phyloP scores from a whole-genome alignment of 2,113 vertebrate species.

The Cromileptes altivelis region DNA sequence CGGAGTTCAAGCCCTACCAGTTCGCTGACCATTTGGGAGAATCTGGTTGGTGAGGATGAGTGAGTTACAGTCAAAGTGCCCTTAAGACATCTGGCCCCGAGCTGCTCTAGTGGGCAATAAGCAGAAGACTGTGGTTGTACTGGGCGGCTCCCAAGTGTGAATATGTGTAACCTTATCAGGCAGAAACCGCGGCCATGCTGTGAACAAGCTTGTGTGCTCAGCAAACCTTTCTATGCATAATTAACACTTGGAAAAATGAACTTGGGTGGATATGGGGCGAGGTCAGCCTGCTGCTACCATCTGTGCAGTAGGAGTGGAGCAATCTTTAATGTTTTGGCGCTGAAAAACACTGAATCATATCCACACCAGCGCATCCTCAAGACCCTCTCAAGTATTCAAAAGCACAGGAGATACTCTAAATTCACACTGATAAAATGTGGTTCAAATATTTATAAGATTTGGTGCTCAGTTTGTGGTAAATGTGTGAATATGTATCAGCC shows the following conservation, averaged over 20 bases:
- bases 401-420: constrained; percentile 19
- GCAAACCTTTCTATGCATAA: constrained; percentile 56
- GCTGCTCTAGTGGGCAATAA: constrained; percentile 34
- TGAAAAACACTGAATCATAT: constrained; percentile 17
- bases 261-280: constrained; percentile 24
- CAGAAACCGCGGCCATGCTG: constrained; percentile 10
- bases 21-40: constrained; percentile 17
- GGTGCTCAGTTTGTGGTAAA: constrained; percentile 6
- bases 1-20: constrained; percentile 45
- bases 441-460: constrained; percentile 63
- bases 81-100: constrained; percentile 27
- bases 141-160: constrained; percentile 48
- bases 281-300: constrained; percentile 56
- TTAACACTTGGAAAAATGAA: constrained; percentile 58
- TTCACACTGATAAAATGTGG: constrained; percentile 38
- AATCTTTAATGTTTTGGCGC: background rate
- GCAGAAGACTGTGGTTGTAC: constrained; percentile 38
- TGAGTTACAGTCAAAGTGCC: constrained; percentile 24
- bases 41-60: constrained; percentile 27
- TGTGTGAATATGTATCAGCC: constrained; percentile 41
- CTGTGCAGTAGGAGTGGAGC: constrained; percentile 45
- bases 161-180: constrained; percentile 56
- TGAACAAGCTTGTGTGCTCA: constrained; percentile 52
- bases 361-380: background rate
- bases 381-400: constrained; percentile 40